A percentile compares a stretch with the other conserved stretches of the same genome.
phyloP scores from a whole-genome alignment of 2,113 vertebrate genomes.

The Vombatus ursinus region DNA sequence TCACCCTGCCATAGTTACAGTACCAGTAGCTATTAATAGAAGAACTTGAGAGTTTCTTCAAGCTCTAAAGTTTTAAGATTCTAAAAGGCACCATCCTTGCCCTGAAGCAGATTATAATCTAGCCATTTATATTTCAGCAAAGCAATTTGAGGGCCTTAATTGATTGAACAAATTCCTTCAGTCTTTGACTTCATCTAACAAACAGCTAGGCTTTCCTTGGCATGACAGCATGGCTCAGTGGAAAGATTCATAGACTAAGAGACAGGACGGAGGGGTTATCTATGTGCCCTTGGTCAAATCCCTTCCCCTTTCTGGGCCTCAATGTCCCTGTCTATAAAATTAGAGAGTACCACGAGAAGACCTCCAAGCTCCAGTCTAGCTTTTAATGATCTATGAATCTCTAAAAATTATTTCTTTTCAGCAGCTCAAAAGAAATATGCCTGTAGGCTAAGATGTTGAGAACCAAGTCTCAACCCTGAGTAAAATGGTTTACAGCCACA shows the following conservation, averaged over 20 bases:
- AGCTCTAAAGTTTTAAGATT: background rate
- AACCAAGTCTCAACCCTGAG: background rate
- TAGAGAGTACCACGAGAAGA: background rate
- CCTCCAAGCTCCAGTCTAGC: background rate
- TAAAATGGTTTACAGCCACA: background rate
- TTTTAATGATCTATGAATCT: background rate
- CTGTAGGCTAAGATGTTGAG: background rate
- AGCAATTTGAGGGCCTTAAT: background rate
- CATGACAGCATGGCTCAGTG: background rate
- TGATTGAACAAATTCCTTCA: background rate
- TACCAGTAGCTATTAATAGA: background rate
- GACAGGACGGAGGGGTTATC: background rate
- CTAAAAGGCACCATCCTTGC: background rate
- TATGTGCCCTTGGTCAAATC: background rate
- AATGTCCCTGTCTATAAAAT: background rate
- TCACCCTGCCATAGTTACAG: background rate
- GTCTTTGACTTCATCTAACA: background rate
- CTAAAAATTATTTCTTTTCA: background rate
- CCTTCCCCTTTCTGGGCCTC: background rate
- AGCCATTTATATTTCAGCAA: background rate
- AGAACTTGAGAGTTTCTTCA: background rate
- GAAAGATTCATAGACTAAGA: background rate
- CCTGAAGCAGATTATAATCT: background rate
- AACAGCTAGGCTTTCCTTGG: background rate
- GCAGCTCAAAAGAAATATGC: background rate